These are phyloP conservation scores for Xestoiulus laeticollis DNA, from an alignment of 2,888 invertebrate genomes.

Conservation along the genomic window DNA sequence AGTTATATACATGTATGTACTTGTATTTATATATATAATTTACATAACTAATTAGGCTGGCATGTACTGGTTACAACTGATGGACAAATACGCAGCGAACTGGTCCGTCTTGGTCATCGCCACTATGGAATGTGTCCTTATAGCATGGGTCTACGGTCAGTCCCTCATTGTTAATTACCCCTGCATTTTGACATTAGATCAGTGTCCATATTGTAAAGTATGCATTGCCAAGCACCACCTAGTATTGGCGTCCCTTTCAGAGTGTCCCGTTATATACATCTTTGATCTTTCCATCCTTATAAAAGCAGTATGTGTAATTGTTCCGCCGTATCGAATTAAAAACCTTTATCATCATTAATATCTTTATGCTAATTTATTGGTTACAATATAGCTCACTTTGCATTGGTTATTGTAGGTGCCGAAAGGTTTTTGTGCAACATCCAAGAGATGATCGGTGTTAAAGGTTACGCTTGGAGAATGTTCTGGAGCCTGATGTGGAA, in stretches of 20 bases:
- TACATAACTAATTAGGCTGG: slow-evolving; percentile 60
- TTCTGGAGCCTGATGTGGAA: slow-evolving; percentile 81
- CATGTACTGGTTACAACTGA: slow-evolving; percentile 67
- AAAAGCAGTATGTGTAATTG: too few species aligned
- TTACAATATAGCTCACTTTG: not conserved
- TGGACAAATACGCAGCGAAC: slow-evolving; percentile 68
- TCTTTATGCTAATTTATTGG: too few species aligned
- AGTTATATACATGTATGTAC: too few species aligned
- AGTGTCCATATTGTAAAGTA: not conserved
- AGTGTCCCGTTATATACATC: too few species aligned
- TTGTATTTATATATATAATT: not conserved
- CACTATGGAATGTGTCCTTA: slow-evolving; percentile 69
- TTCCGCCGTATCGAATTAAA: too few species aligned
- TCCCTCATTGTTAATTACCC: not conserved
- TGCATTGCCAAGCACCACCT: too few species aligned
- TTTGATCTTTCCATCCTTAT: too few species aligned
- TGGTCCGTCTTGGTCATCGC: slow-evolving; percentile 68
- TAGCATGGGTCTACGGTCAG: slow-evolving; percentile 68
- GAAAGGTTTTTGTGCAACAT: slow-evolving; percentile 64
- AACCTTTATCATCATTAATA: too few species aligned
- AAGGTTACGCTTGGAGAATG: slow-evolving; percentile 70
- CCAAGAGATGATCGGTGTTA: slow-evolving; percentile 67
- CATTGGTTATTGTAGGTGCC: slow-evolving; percentile 59
- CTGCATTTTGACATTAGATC: not conserved
- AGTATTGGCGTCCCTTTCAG: too few species aligned